Evolutionary conservation across 2,797 vertebrate species (phyloP).

Genomic region (Cottoperca gobio): DNA sequence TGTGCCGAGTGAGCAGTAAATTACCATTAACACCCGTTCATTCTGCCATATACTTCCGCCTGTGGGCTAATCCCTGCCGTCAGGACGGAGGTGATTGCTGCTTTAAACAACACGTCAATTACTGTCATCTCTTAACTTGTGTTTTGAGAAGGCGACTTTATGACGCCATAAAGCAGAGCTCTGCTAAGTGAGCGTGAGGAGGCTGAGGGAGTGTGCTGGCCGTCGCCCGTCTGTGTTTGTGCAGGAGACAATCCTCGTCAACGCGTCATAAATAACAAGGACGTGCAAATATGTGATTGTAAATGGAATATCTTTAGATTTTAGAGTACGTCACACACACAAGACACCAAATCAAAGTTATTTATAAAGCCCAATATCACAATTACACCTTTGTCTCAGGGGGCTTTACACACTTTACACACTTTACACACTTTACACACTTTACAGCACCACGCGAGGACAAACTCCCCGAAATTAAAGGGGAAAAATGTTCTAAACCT

Average conservation of each 20-base stretch:
- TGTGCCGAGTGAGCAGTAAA: constrained; percentile 48
- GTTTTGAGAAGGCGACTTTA: constrained; percentile 87
- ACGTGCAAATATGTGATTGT: no score
- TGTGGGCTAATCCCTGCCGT: constrained; percentile 82
- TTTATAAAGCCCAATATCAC: no score
- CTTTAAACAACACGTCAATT: constrained; percentile 82
- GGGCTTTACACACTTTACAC: no score
- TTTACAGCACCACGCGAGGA: no score
- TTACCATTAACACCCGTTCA: constrained; percentile 54
- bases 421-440: no score
- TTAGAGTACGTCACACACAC: not conserved
- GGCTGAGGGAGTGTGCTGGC: constrained; percentile 57
- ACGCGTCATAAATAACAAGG: constrained; percentile 46
- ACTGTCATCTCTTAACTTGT: constrained; percentile 82
- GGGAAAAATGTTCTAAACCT: no score
- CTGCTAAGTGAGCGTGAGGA: constrained; percentile 65
- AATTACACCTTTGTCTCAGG: no score
- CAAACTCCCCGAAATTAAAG: no score
- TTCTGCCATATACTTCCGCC: constrained; percentile 39
- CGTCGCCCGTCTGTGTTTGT: constrained; percentile 47
- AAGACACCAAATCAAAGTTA: no score
- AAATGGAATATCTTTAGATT: not conserved
- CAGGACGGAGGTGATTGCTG: constrained; percentile 79
- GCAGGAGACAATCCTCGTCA: constrained; percentile 20
- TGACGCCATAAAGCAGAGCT: constrained; percentile 84